These are phyloP conservation scores for Phocoena phocoena DNA, from an alignment of 2,113 vertebrate genomes.

Conservation along the genomic window DNA sequence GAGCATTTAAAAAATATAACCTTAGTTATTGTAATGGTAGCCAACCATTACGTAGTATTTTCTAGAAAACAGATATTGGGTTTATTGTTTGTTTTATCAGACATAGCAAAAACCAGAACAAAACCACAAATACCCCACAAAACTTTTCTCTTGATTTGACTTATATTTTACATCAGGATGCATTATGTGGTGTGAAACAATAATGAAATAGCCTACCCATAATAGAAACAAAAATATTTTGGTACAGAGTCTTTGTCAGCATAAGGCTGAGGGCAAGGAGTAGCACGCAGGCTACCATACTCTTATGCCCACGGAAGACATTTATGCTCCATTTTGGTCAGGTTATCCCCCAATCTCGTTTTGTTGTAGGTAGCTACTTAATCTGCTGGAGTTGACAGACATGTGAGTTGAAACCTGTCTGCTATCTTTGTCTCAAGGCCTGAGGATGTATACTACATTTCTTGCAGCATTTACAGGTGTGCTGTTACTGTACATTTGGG, in stretches of 20 bases:
- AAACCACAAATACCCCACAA: not conserved
- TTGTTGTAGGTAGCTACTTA: not conserved
- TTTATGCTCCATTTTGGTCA: not conserved
- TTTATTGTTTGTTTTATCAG: not conserved
- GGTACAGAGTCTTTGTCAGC: not conserved
- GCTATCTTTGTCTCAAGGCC: not conserved
- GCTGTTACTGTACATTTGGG: not conserved
- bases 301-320: rapidly evolving
- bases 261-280: not conserved
- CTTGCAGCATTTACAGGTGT: not conserved
- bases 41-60: slow-evolving; percentile 3
- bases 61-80: not conserved
- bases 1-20: slow-evolving; percentile 10
- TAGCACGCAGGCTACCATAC: not conserved
- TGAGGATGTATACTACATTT: not conserved
- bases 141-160: not conserved
- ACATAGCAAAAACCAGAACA: not conserved
- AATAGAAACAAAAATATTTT: not conserved
- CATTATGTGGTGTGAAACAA: not conserved
- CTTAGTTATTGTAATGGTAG: slow-evolving; percentile 23
- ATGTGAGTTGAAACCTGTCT: not conserved
- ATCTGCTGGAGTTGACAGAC: not conserved
- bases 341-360: not conserved
- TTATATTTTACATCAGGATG: not conserved
- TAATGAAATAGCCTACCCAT: not conserved